Base-by-base conservation (phyloP, 2,888 invertebrate genomes). In the Tinea trinotella region DNA sequence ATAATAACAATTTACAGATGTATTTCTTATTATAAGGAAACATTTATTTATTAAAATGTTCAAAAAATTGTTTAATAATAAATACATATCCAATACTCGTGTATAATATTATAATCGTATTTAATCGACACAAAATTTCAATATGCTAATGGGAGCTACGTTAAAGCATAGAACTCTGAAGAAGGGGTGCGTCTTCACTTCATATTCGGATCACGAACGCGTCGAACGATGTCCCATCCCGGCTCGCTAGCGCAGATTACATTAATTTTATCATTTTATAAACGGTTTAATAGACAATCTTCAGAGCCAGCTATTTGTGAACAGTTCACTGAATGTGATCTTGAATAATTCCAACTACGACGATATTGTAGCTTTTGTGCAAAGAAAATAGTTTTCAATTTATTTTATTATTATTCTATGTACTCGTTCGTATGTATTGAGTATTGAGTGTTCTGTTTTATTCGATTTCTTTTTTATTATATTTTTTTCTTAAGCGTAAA, bases 241-340 rank as follows among this genome's bases (percentile, higher is more conserved):
- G 68, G 74, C 74, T 74, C 74, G 67, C 80, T 78, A 68, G 67
- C 74, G 70, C 74, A 78, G 78, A 83, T 82, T 80, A 80, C 83
- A 82, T 84, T 85, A 83, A 82, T 83, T 83, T 78, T 71, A 71
- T 78, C 78, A 76, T 82, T 83, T 83, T 80, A 78, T 79, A 78
- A 83, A 76, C 80, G 78, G 78, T 82, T 82, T 83, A 80, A 82
- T 79, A 75, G 76, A 77, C 76, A 76, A 76, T 78, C 70, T 74
- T 64, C 67, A 72, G 71, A 76, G 79, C 77, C 62, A 60, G 67
- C 68, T 71, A 70, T 74, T 74, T 69, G 52, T 24, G 24, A 50
- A 50, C 50, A 50, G n/a, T 9, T 50, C 22, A 4, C 22, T 50
- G 24, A 50, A 24, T 50, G 13, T 12, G 22, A 19, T 49, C 49